Evolutionary conservation across 2,888 invertebrate species (phyloP).

Genomic region (Leucophenga maculata): DNA sequence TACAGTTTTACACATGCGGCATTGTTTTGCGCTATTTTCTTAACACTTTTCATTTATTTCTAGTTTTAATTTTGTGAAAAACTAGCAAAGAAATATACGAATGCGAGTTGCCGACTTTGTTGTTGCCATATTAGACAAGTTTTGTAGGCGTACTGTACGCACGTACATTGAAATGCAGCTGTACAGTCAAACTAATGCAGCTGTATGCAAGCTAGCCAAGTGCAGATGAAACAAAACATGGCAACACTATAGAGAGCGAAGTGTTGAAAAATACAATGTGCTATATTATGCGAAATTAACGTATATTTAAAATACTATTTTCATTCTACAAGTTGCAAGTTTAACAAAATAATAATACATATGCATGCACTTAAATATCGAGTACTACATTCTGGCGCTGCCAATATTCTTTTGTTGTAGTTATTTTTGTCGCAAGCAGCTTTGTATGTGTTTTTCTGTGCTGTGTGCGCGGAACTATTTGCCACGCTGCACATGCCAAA

Average conservation of each 20-base stretch:
- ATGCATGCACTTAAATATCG: background rate
- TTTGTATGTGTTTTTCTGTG: too few species aligned
- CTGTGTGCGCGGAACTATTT: too few species aligned
- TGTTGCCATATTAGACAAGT: too few species aligned
- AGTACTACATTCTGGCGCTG: background rate
- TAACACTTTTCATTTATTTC: background rate
- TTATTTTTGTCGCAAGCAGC: background rate
- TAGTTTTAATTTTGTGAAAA: background rate
- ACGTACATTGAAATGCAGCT: background rate
- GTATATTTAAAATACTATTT: slow-evolving; percentile 3
- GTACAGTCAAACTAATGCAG: background rate
- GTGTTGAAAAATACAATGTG: too few species aligned
- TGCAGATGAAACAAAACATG: background rate
- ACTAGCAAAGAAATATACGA: too few species aligned
- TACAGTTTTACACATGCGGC: background rate
- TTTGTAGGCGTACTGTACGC: background rate
- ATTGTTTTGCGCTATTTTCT: background rate
- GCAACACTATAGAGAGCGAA: too few species aligned
- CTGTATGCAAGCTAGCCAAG: background rate
- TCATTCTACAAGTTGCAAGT: background rate
- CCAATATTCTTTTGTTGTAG: background rate
- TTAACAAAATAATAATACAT: background rate
- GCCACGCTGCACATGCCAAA: slow-evolving; percentile 9
- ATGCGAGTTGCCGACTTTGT: too few species aligned
- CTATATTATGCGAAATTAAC: background rate